phyloP scores from a whole-genome alignment of 2,113 vertebrate species.

The Sorex fumeus region DNA sequence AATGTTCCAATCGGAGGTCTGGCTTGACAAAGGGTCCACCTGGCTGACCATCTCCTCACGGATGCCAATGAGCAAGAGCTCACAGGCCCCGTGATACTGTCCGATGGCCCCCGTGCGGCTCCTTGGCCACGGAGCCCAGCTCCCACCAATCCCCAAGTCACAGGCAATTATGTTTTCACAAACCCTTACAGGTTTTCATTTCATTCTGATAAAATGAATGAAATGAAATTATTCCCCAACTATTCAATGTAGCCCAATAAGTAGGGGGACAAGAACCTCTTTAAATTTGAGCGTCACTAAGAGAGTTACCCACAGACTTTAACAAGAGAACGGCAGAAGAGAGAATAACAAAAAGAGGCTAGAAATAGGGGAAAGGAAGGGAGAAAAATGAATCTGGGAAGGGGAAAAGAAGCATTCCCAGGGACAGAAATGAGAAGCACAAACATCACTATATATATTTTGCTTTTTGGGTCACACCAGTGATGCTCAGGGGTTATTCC shows the following conservation, averaged over 20 bases:
- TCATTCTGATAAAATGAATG: background rate
- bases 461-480: no score
- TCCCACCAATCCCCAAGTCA: background rate
- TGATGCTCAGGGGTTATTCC: no score
- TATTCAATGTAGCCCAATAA: background rate
- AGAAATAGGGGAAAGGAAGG: background rate
- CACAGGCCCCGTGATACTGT: accelerated
- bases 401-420: background rate
- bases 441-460: background rate
- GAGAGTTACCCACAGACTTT: background rate
- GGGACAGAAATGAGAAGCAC: background rate
- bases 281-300: background rate
- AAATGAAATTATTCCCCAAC: background rate
- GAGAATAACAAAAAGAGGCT: background rate
- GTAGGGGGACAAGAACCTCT: background rate
- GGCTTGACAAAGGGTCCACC: background rate
- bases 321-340: no score
- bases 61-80: background rate
- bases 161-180: background rate
- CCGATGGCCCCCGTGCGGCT: background rate
- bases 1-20: accelerated
- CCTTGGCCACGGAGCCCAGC: accelerated
- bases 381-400: background rate
- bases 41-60: background rate
- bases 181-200: background rate